phyloP scores from a whole-genome alignment of 2,888 invertebrate genomes.

The Heliconius cydno region DNA sequence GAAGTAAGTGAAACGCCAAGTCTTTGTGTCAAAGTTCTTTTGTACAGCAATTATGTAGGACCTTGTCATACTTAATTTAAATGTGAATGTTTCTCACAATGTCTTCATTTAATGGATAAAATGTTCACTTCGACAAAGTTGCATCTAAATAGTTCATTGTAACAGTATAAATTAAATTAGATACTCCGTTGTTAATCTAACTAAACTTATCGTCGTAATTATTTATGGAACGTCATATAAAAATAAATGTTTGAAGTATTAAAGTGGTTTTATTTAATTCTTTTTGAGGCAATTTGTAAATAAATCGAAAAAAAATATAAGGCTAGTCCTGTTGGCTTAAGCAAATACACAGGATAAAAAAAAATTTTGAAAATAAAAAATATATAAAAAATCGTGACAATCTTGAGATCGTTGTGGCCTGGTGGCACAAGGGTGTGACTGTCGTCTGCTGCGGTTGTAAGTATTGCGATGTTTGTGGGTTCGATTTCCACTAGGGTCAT shows the following conservation, averaged over 20 bases:
- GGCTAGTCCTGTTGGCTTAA: too few species aligned
- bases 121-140: conserved; percentile 45
- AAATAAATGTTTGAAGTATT: conserved; percentile 51
- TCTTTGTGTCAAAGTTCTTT: conserved; percentile 47
- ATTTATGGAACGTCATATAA: conserved; percentile 46
- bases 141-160: conserved; percentile 40
- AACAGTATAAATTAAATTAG: conserved; percentile 44
- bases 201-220: conserved; percentile 47
- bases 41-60: conserved; percentile 43
- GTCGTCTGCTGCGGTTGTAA: too few species aligned
- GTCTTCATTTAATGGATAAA: conserved; percentile 38
- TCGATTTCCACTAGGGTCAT: too few species aligned
- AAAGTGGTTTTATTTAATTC: conserved; percentile 34
- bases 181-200: conserved; percentile 47
- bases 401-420: neutral
- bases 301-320: neutral
- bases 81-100: conserved; percentile 34
- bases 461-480: too few species aligned
- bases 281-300: neutral
- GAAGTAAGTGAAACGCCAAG: conserved; percentile 49
- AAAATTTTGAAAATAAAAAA: neutral
- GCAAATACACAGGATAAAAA: neutral
- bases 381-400: too few species aligned
- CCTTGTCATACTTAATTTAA: conserved; percentile 46
- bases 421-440: too few species aligned